Percentiles rank a stretch among this genome's conserved stretches.
phyloP scores from a whole-genome alignment of 2,888 invertebrate species.

The Nemotelus pantherinus region DNA sequence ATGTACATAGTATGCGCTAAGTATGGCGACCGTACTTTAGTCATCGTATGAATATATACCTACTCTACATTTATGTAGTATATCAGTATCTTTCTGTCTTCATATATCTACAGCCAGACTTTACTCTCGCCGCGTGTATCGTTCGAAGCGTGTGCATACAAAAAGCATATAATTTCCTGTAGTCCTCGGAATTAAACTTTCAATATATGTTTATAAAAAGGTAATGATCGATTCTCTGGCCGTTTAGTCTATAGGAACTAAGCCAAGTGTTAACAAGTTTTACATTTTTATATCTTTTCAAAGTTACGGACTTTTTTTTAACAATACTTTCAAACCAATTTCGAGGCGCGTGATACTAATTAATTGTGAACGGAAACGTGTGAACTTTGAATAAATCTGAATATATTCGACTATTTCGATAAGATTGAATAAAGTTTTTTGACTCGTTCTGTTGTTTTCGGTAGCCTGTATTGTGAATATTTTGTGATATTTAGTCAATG shows the following conservation, averaged over 20 bases:
- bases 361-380: too few species aligned
- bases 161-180: constrained; percentile 49
- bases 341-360: too few species aligned
- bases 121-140: neutral
- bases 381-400: too few species aligned
- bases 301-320: neutral
- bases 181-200: constrained; percentile 51
- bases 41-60: constrained; percentile 5
- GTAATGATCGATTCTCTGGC: constrained; percentile 44
- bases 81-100: neutral
- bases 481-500: too few species aligned
- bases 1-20: constrained; percentile 8
- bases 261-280: constrained; percentile 47
- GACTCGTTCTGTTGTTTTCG: too few species aligned
- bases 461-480: too few species aligned
- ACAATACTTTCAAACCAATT: too few species aligned
- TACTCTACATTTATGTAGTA: constrained; percentile 12
- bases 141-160: constrained; percentile 26
- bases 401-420: too few species aligned
- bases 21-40: constrained; percentile 13
- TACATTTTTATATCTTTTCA: constrained; percentile 8
- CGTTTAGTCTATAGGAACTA: constrained; percentile 49
- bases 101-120: neutral
- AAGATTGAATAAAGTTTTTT: too few species aligned
- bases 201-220: constrained; percentile 50